These are phyloP conservation scores for Papilio demoleus DNA, from an alignment of 2,888 invertebrate genomes.

Conservation along the genomic window DNA sequence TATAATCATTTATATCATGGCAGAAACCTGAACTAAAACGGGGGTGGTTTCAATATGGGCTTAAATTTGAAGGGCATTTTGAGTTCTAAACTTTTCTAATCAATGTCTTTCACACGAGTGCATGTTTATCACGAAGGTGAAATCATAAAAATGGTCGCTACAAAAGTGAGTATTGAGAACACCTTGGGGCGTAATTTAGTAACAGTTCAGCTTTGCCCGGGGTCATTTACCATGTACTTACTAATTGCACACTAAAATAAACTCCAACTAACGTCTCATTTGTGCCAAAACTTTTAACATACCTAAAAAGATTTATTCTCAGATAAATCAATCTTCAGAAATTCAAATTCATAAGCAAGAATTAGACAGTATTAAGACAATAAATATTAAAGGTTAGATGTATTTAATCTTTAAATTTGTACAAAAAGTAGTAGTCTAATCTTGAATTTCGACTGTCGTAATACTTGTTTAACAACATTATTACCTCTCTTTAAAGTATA, in stretches of 20 bases:
- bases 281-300: constrained; percentile 11
- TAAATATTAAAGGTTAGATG: neutral
- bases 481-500: neutral
- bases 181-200: constrained; percentile 36
- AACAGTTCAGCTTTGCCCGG: constrained; percentile 34
- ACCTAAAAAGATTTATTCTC: constrained; percentile 6
- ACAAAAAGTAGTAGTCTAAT: neutral
- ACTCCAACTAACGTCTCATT: neutral
- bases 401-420: neutral
- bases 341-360: neutral
- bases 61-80: constrained; percentile 8
- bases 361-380: neutral
- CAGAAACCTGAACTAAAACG: constrained; percentile 1
- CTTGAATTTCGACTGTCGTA: neutral
- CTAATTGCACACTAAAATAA: neutral
- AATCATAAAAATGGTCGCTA: constrained; percentile 39
- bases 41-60: constrained; percentile 24
- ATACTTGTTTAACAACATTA: neutral
- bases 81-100: constrained; percentile 3
- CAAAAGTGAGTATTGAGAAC: constrained; percentile 31
- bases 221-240: constrained; percentile 31
- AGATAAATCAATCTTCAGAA: neutral
- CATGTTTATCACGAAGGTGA: constrained; percentile 35
- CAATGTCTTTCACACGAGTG: constrained; percentile 1
- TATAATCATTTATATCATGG: neutral